Evolutionary conservation across 2,113 vertebrate genomes (phyloP), one percentile per base, ranked within the genome.

Genomic region (Tachysurus fulvidraco): DNA sequence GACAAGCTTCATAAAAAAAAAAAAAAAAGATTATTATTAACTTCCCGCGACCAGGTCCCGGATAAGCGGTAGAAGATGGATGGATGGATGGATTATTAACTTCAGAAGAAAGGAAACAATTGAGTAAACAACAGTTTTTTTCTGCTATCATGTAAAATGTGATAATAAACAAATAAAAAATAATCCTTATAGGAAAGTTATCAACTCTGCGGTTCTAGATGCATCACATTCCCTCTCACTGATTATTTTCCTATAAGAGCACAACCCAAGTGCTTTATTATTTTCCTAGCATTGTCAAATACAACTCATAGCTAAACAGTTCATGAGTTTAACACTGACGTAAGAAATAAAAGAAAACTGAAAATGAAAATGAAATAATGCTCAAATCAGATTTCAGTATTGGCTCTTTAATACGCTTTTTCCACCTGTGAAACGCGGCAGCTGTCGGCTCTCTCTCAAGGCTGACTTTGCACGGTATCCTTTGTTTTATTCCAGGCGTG

Each of bases 401-500:
- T 60, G 36, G 19, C 6, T 80, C 17, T 80, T 59, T 59, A 41
- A 36, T 36, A 12, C 16, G 50, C 41, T 82, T 82, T 82, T 82
- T 82, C 80, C 80, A 82, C 80, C 57, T 19, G 25, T 50, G 59
- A n/a, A 82, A 12, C 30, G 41, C 21, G 13, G 30, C 80, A 82
- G 80, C 59, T 82, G 80, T 65, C 25, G 13, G 41, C 3, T 82
- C 80, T 10, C 59, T 64, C 41, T 64, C 80, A 82, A 82, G 80
- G 80, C 59, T 59, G 55, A 82, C 80, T 46, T 62, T 65, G 80
- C 80, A 82, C 59, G 80, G 59, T 64, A 64, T 65, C 80, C 60
- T 64, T 82, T 82, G 80, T 82, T 82, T 82, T 82, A 82, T 65
- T 82, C 80, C 80, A 82, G 80, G 59, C 80, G 80, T 82, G 80